phyloP scores from a whole-genome alignment of 2,888 invertebrate genomes.

The Drepana falcataria region DNA sequence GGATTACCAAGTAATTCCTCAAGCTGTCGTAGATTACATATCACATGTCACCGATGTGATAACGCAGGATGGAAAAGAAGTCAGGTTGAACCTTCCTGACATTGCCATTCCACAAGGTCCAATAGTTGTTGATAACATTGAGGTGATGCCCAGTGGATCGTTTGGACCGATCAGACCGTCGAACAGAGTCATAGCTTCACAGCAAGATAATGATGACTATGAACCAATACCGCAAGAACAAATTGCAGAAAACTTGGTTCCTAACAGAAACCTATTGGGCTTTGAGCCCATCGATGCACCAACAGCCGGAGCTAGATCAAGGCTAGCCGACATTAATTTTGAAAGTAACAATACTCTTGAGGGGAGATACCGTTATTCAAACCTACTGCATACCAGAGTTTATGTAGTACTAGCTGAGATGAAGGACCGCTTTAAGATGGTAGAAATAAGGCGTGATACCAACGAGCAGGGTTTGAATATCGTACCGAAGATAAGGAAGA shows the following conservation, averaged over 20 bases:
- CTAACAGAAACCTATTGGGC: conserved; percentile 6
- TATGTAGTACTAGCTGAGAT: neutral
- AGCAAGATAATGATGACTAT: neutral
- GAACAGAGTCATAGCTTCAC: neutral
- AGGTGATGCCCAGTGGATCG: neutral
- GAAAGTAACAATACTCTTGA: neutral
- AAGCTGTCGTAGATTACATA: conserved; percentile 8
- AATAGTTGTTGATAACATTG: neutral
- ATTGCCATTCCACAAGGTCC: conserved; percentile 2
- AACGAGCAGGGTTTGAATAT: too few species aligned
- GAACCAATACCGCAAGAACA: conserved; percentile 2
- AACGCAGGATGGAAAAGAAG: conserved; percentile 10
- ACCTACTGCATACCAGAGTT: neutral
- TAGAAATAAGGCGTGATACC: too few species aligned
- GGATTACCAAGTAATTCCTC: conserved; percentile 11
- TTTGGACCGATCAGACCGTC: conserved; percentile 1
- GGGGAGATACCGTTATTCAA: neutral
- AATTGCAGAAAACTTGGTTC: conserved; percentile 1
- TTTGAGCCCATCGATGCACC: neutral
- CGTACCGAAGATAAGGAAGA: too few species aligned
- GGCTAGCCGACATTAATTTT: neutral
- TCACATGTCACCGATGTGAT: conserved; percentile 5
- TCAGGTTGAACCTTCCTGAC: conserved; percentile 1
- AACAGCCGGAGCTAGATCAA: neutral
- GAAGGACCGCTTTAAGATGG: neutral